A percentile compares a stretch with the other conserved stretches of the same genome.
Evolutionary conservation across 2,888 invertebrate genomes (phyloP).

Genomic region (Drosophila neotestacea): DNA sequence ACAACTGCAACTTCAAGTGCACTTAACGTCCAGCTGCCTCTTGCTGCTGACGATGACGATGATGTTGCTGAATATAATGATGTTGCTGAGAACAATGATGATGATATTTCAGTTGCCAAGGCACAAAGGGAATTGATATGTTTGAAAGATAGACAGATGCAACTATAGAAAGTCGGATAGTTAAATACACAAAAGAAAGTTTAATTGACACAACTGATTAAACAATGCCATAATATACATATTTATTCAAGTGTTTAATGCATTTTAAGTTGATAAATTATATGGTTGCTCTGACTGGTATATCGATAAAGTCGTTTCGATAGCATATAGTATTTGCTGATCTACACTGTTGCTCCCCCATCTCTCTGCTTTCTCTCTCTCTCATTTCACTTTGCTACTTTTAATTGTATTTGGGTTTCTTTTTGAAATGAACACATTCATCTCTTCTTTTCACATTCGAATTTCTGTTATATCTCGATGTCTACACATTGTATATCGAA

Average conservation of each 20-base stretch:
- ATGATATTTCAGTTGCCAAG: neutral
- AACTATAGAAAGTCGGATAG: neutral
- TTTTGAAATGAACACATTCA: no score
- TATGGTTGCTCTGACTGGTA: no score
- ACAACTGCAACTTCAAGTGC: constrained; percentile 26
- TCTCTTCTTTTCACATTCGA: no score
- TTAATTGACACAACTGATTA: neutral
- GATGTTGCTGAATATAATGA: neutral
- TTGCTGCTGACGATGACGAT: neutral
- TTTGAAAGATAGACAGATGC: neutral
- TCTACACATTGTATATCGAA: neutral
- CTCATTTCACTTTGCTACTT: no score
- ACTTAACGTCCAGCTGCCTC: constrained; percentile 18
- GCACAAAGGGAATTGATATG: constrained; percentile 23
- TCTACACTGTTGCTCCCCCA: no score
- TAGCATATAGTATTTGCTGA: no score
- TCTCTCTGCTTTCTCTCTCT: no score
- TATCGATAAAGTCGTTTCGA: no score
- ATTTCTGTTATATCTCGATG: no score
- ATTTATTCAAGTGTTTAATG: neutral
- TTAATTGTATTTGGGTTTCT: no score
- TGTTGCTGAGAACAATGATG: neutral
- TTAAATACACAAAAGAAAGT: neutral
- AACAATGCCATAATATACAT: neutral
- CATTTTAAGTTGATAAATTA: neutral